Base-by-base conservation (phyloP, 2,113 vertebrate genomes). In the Paraplagusia blochii region DNA sequence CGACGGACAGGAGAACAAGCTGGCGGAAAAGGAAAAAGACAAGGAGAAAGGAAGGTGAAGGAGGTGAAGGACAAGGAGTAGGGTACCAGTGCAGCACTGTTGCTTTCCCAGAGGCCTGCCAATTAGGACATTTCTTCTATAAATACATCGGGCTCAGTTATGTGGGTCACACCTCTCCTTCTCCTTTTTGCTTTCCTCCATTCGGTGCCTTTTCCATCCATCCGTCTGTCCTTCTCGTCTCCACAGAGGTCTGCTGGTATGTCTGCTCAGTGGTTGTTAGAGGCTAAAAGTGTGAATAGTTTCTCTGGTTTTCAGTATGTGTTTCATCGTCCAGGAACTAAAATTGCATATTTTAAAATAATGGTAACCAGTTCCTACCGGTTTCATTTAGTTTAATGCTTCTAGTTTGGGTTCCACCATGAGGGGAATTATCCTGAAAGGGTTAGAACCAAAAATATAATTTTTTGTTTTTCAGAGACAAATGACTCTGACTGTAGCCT, bases 111-210 rank as follows among this genome's bases (percentile, higher is more conserved):
- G 79, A 19, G 80, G 80, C 78, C 79, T 74, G 71, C 81, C 83
- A 91, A 91, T 90, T 89, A 90, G 90, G 87, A 76, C 89, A 88
- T 79, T 78, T 83, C 80, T 76, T 83, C 90, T 89, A 91, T 89
- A 89, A 91, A 90, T 90, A 91, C 84, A 85, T 66, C 68, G 69
- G 80, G 78, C 82, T 79, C 69, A 36, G 48, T 81, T 86, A 91
- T 88, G 63, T 91, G 87, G 90, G 90, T 89, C 90, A 86, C 66
- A 85, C 69, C 74, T 82, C 80, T 82, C 74, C 68, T 68, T 79
- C 72, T 80, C 72, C 70, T 83, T 65, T 62, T 78, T 73, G 53
- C 75, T 46, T 67, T 66, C 60, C 29, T 63, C 69, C 38, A 60
- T 72, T 56, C 74, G 16, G 56, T 44, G 14, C 56, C 65, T 78